A percentile compares a stretch with the other conserved stretches of the same genome.
These are phyloP conservation scores for Leptosomus discolor DNA, from an alignment of 2,113 vertebrate genomes.

Conservation along the genomic window DNA sequence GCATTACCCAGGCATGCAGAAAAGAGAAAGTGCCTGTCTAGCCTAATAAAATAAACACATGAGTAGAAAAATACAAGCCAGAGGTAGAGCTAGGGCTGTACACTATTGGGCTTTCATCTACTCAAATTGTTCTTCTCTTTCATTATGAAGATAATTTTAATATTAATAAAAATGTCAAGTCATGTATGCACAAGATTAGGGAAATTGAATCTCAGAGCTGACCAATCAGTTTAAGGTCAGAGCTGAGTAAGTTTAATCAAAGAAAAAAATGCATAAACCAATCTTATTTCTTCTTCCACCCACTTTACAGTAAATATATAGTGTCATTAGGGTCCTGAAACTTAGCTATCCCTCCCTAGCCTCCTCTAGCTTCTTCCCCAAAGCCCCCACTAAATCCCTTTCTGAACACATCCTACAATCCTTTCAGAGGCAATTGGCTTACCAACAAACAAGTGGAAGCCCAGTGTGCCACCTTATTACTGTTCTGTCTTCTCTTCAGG, in stretches of 20 bases:
- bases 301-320: not conserved
- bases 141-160: not conserved
- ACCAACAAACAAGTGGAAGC: not conserved
- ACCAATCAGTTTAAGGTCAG: not conserved
- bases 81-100: not conserved
- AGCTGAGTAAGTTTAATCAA: not conserved
- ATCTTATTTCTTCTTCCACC: not conserved
- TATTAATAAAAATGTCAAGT: not conserved
- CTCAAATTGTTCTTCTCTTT: not conserved
- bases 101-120: not conserved
- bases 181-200: not conserved
- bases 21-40: slow-evolving; percentile 38
- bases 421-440: slow-evolving; percentile 1
- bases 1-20: slow-evolving; percentile 49
- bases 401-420: not conserved
- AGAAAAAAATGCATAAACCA: not conserved
- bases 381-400: not conserved
- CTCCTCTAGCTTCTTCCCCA: not conserved
- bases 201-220: not conserved
- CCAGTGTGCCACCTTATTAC: not conserved
- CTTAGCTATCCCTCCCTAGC: not conserved
- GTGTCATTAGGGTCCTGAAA: not conserved
- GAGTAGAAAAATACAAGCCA: not conserved
- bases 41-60: not conserved
- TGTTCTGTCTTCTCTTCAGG: not conserved